A percentile compares a stretch with the other conserved stretches of the same genome.
Conservation (phyloP, 2,113 vertebrate species). For the Pica pica region DNA sequence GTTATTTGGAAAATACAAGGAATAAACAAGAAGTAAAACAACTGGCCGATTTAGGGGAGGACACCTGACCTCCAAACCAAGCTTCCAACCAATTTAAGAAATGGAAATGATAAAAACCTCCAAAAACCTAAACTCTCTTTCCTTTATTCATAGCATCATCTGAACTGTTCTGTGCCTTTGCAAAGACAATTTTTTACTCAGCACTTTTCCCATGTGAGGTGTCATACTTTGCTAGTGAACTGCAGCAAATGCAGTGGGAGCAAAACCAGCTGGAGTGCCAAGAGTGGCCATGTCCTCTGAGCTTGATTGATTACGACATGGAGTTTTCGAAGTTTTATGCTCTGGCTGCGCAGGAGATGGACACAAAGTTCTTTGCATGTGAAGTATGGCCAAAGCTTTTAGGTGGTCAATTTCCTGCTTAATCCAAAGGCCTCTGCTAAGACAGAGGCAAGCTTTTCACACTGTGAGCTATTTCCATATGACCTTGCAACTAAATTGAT, state of each 20-base stretch:
- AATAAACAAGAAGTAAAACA: neutral
- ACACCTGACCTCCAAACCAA: neutral
- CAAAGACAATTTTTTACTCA: neutral
- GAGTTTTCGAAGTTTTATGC: slow-evolving; percentile 20
- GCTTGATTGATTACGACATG: slow-evolving; percentile 13
- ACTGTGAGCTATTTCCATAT: slow-evolving; percentile 26
- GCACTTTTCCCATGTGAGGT: neutral
- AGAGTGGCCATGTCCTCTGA: neutral
- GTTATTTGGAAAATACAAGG: neutral
- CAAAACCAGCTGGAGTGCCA: neutral
- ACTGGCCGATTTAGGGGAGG: neutral
- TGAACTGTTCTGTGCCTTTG: neutral
- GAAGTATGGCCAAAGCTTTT: neutral
- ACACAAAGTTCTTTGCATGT: neutral
- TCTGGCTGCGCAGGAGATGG: neutral
- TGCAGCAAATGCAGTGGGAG: neutral
- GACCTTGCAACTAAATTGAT: slow-evolving; percentile 53
- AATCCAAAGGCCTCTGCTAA: neutral
- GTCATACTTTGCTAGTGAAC: neutral
- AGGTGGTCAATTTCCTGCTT: slow-evolving; percentile 39
- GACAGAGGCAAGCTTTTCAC: neutral
- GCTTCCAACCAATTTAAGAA: neutral
- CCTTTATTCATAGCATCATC: neutral
- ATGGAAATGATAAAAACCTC: neutral
- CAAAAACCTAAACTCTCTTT: neutral